These are phyloP conservation scores for Sus cebifrons DNA, from an alignment of 2,797 vertebrate species.

Conservation along the genomic window DNA sequence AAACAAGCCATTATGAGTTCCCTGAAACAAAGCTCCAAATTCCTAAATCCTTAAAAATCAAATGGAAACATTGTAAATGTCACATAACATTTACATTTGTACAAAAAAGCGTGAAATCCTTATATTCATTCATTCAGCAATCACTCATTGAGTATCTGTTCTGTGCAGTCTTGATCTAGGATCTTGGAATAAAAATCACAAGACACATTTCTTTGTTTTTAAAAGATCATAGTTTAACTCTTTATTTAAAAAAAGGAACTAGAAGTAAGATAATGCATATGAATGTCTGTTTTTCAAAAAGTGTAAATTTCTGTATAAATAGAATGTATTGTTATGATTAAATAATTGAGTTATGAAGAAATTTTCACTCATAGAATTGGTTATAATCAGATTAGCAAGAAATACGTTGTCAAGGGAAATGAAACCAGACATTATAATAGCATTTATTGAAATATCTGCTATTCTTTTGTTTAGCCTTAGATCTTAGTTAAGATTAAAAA, in stretches of 20 bases:
- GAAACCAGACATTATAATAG: constrained; percentile 63
- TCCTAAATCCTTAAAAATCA: background rate
- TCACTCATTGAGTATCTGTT: background rate
- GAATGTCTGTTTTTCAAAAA: constrained; percentile 37
- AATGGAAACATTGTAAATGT: constrained; percentile 6
- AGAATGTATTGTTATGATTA: constrained; percentile 57
- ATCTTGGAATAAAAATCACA: background rate
- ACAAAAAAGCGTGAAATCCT: background rate
- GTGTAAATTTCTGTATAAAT: constrained; percentile 51
- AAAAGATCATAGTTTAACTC: background rate
- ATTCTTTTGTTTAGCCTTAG: constrained; percentile 75
- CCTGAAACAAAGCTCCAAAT: constrained; percentile 4
- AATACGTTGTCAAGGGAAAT: constrained; percentile 69
- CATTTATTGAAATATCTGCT: constrained; percentile 64
- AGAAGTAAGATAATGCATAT: background rate
- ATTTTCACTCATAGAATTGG: constrained; percentile 40
- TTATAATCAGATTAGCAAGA: constrained; percentile 75
- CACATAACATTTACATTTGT: background rate
- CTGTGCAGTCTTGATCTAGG: background rate
- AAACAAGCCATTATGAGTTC: background rate
- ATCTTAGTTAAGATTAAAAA: constrained; percentile 74
- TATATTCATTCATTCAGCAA: background rate
- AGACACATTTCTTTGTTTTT: background rate
- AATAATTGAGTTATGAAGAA: constrained; percentile 61
- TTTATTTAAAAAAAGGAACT: background rate